These are phyloP conservation scores for Tympanoctomys barrerae DNA, from an alignment of 2,797 vertebrate genomes.

Conservation along the genomic window DNA sequence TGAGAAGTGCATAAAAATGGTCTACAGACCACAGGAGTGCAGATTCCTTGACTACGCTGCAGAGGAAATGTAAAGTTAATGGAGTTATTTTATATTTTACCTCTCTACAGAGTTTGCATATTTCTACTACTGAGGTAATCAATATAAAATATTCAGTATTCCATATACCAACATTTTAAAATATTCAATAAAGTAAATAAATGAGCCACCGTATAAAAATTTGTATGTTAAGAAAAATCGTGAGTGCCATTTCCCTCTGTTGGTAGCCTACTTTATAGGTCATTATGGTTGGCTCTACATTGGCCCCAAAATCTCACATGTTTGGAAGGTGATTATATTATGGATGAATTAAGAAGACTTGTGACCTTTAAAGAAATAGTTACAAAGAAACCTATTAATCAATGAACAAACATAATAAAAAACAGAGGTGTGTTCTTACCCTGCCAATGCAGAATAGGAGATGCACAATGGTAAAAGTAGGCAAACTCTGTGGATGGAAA, in stretches of 20 bases:
- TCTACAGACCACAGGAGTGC: neutral
- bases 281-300: neutral
- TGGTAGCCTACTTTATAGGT: neutral
- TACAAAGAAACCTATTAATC: neutral
- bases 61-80: neutral
- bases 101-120: neutral
- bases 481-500: neutral
- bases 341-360: neutral
- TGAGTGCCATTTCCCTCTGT: neutral
- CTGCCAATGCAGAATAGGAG: neutral
- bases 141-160: constrained; percentile 25
- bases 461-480: neutral
- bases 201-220: neutral
- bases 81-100: neutral
- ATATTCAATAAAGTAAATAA: constrained; percentile 2
- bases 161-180: neutral
- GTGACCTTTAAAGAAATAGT: neutral
- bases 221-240: constrained; percentile 16
- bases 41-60: neutral
- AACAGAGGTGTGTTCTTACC: neutral
- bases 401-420: neutral
- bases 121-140: neutral
- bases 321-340: neutral
- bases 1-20: neutral
- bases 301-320: neutral